A percentile compares a stretch with the other conserved stretches of the same genome.
These are phyloP conservation scores for Leucania comma DNA, from an alignment of 2,888 invertebrate species.

Conservation along the genomic window DNA sequence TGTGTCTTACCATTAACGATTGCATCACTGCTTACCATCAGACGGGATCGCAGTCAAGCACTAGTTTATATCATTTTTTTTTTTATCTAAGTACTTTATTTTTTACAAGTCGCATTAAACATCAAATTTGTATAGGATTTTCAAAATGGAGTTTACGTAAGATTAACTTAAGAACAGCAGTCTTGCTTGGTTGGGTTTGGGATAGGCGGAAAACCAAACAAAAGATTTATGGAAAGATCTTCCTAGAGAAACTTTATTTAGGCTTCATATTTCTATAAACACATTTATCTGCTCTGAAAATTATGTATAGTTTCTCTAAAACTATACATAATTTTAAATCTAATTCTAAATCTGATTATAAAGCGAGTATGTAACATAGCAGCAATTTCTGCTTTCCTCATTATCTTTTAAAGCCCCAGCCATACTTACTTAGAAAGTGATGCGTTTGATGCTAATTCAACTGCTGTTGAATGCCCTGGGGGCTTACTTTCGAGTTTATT, in stretches of 20 bases:
- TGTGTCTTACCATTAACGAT: too few species aligned
- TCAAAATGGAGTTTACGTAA: conserved; percentile 42
- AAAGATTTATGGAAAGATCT: conserved; percentile 22
- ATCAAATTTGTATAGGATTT: conserved; percentile 35
- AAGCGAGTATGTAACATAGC: neutral
- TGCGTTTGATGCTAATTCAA: neutral
- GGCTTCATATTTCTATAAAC: neutral
- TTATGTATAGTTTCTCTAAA: neutral
- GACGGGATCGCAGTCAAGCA: too few species aligned
- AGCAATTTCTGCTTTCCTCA: too few species aligned
- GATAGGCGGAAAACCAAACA: conserved; percentile 37
- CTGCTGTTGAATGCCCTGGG: conserved; percentile 4
- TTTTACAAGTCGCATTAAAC: conserved; percentile 37
- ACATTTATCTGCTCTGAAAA: neutral
- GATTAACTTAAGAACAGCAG: conserved; percentile 46
- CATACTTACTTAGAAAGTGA: neutral
- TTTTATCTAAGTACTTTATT: too few species aligned
- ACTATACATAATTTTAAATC: too few species aligned
- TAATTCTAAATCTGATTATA: neutral
- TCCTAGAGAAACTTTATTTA: conserved; percentile 9
- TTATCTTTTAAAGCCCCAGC: neutral
- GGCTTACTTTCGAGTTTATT: too few species aligned
- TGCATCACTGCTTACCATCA: too few species aligned
- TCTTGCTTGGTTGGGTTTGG: conserved; percentile 23
- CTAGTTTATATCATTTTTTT: too few species aligned